Base-by-base conservation (phyloP, 1,140 invertebrate genomes). In the Eriocheir sinensis region DNA sequence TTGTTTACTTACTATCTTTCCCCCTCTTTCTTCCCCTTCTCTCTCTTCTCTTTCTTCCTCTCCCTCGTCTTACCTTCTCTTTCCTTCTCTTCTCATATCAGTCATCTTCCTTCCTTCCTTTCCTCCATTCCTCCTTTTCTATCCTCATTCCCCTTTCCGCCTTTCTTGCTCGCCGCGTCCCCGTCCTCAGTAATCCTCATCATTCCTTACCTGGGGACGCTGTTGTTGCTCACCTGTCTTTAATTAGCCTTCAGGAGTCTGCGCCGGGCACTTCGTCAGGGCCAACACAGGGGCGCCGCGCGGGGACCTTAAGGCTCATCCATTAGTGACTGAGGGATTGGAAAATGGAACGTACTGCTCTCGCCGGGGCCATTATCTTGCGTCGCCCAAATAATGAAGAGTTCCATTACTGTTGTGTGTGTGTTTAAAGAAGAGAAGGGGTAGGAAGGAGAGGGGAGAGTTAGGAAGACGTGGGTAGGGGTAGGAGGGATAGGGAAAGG, bases 121-220 rank as follows among this genome's bases (percentile, higher is more conserved):
- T n/a, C n/a, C n/a, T n/a, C n/a, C n/a, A n/a, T n/a, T n/a, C 27
- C 60, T 72, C 60, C 60, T n/a, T n/a, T n/a, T n/a, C 60, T n/a
- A n/a, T n/a, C 60, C 60, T 72, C 53, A 9, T 72, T 21, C 53
- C 21, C 53, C 53, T 27, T 21, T 72, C 21, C 53, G 9, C 21
- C 53, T 21, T 72, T 21, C 53, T 27, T 21, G 2, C 27, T 21
- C 53, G 2, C 53, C 21, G 9, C 21, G 21, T 72, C 12, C 27
- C 1, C 21, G 21, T 72, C 60, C 17, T 1, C 21, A 4, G 27
- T n/a, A n/a, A n/a, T 4, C 60, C 60, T 72, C 60, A 72, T 72
- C 27, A 72, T 72, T 72, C n/a, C 60, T 72, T 72, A 72, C 60
- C 60, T 72, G 60, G 60, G n/a, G 60, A 72, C 60, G 60, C n/a